Evolutionary conservation across 2,888 invertebrate species (phyloP), one percentile per base, ranked within the genome.

Genomic region (Epinotia nisella): DNA sequence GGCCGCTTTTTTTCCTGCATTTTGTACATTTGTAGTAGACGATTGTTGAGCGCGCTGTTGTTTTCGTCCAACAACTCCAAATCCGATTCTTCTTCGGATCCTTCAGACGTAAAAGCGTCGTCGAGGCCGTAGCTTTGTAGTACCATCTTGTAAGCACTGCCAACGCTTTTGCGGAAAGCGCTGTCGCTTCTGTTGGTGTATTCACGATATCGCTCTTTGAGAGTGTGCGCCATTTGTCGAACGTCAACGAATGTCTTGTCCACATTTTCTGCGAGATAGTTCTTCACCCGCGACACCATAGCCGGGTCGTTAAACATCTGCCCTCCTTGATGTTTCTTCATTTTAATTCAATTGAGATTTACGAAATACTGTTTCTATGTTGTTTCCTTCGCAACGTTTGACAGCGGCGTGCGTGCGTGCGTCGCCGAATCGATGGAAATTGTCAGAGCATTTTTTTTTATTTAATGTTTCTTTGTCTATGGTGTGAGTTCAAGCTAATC

Each of bases 171-270:
- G 83, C 96, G 95, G 87, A 98, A 98, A n/a, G 96, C 96, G 71
- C 94, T 95, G 75, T 96, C 95, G 90, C 98, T 98, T 82, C 97
- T 96, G 82, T 96, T 96, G 73, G 95, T 95, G 91, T 98, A 98
- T 83, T 98, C 98, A 70, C 96, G 92, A 82, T 93, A 92, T 80
- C 95, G 95, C 81, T 94, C 95, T 91, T 97, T 96, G 68, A 98
- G 94, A 80, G 95, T 95, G 86, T 96, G 96, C 80, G 97, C 96
- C 97, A 98, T 97, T 83, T 96, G 95, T 84, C 96, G 96, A 73
- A 97, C 96, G 94, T 98, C 97, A 77, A 98, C 95, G 85, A 96
- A 97, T 9, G 96, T 96, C 89, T 96, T 96, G 81, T 97, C 96
- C 76, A 96, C 96, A 92, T 97, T 97, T 80, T 96, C 96, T 77